Percentiles rank a stretch among this genome's conserved stretches.
These are phyloP conservation scores for Meloidogyne exigua DNA, from an alignment of 1,140 invertebrate genomes.

Conservation along the genomic window DNA sequence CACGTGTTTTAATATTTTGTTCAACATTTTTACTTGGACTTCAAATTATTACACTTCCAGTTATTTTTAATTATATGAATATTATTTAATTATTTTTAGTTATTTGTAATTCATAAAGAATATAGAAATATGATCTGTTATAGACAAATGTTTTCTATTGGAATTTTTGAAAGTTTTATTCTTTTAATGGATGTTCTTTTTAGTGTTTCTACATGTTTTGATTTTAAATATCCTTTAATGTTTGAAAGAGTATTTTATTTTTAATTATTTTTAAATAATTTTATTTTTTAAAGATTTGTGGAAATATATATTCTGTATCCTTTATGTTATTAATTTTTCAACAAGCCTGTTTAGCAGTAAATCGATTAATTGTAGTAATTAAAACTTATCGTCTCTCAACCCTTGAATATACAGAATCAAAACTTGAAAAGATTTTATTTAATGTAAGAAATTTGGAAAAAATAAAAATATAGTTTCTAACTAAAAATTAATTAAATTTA, in stretches of 20 bases:
- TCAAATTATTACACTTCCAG: neutral
- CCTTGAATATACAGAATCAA: neutral
- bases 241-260: neutral
- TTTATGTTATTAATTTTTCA: slow-evolving; percentile 1
- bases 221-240: neutral
- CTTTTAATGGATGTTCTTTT: neutral
- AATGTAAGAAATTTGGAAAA: neutral
- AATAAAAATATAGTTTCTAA: too few relatives aligned
- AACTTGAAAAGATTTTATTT: neutral
- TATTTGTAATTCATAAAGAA: neutral
- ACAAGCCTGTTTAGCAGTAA: neutral
- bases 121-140: slow-evolving; percentile 1
- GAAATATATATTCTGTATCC: neutral
- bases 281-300: neutral
- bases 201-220: neutral
- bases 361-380: neutral
- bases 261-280: neutral
- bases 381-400: neutral
- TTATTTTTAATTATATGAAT: neutral
- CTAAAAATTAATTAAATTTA: too few relatives aligned
- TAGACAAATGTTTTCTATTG: neutral
- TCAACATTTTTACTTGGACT: neutral
- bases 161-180: neutral
- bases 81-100: neutral
- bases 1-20: neutral